Evolutionary conservation across 2,797 vertebrate species (phyloP), one percentile per base, ranked within the genome.

Genomic region (Labeo calbasu): DNA sequence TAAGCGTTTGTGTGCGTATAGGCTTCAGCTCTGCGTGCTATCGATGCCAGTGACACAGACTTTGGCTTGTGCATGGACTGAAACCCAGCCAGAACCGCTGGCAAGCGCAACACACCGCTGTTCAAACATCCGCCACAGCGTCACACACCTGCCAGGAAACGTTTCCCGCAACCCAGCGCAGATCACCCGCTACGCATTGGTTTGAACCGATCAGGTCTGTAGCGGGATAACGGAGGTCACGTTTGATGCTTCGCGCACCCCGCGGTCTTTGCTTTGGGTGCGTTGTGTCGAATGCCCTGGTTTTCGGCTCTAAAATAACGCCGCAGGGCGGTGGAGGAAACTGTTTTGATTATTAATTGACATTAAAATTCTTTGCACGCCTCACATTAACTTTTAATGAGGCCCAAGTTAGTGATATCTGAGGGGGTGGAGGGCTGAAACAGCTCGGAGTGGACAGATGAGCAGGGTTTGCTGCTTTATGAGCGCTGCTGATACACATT

Each of bases 341-440:
- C 46, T 88, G 86, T 91, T 92, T 92, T 89, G 92, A 92, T 92
- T 92, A 91, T 92, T 92, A 93, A 93, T 90, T 90, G 84, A 84
- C 85, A 93, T 93, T 91, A 90, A 92, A 91, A 94, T 93, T 91
- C 90, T 71, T 87, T 89, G 87, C 91, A 91, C 17, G 81, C 80
- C 73, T 89, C 86, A 85, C 86, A 90, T 90, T 88, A 91, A 93
- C 88, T 92, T 94, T 94, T 92, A 94, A 93, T 93, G 91, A 94
- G 89, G 87, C 90, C 72, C 90, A 89, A 91, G 55, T 84, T 76
- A n/a, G n/a, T 84, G 83, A 72, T 79, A 71, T 84, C 55, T 79
- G 46, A 84, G 68, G 6, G 57, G 66, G 53, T 71, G 53, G 82
- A 79, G 66, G 77, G 28, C 46, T 71, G 28, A 25, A 79, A 65